A percentile compares a stretch with the other conserved stretches of the same genome.
phyloP scores from a whole-genome alignment of 2,113 vertebrate genomes.

The Paramormyrops kingsleyae region DNA sequence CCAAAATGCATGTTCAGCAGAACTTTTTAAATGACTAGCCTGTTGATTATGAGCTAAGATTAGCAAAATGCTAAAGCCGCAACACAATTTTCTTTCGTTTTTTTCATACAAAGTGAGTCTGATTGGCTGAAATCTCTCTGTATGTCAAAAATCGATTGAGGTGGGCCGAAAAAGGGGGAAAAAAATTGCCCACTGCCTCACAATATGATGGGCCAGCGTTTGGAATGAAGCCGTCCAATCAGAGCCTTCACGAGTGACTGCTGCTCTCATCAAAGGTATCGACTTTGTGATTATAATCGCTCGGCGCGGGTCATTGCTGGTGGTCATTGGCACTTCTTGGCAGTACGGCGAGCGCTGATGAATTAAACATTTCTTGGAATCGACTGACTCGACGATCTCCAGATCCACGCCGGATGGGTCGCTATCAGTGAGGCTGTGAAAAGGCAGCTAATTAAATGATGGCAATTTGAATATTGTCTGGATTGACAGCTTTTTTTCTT shows the following conservation, averaged over 20 bases:
- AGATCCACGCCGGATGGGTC: not conserved
- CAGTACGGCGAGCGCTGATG: constrained; percentile 1
- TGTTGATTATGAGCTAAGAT: not conserved
- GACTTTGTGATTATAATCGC: constrained; percentile 21
- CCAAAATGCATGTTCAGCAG: not conserved
- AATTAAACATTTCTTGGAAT: constrained; percentile 23
- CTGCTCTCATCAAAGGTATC: constrained; percentile 17
- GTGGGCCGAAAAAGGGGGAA: not conserved
- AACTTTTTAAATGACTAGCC: not conserved
- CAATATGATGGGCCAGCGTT: not conserved
- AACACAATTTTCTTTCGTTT: not conserved
- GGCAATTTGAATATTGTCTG: not conserved
- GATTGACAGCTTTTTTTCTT: not conserved
- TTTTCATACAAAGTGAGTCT: not conserved
- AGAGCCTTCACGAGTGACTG: constrained; percentile 9
- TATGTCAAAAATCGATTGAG: not conserved
- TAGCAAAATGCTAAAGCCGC: not conserved
- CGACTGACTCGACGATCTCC: constrained; percentile 5
- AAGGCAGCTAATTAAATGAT: not conserved
- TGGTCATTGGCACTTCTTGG: constrained; percentile 9
- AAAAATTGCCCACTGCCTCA: not conserved
- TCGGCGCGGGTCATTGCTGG: constrained; percentile 11
- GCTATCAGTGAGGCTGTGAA: not conserved
- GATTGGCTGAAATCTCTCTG: not conserved
- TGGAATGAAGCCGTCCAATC: constrained; percentile 13